Base-by-base conservation (phyloP, 2,113 vertebrate species). In the Herpetotheres cachinnans region DNA sequence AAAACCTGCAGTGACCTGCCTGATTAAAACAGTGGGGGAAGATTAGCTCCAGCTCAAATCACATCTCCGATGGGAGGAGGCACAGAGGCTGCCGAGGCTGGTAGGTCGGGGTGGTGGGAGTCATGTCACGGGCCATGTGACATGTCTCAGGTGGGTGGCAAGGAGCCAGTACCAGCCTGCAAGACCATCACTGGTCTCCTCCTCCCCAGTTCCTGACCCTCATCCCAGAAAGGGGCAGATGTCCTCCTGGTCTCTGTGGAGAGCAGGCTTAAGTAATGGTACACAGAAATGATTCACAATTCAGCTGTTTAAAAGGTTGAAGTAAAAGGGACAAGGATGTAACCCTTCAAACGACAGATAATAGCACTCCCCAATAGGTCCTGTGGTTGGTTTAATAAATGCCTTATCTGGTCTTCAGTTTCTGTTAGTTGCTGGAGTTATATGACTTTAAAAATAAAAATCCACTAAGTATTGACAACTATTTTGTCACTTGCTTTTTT, bases 91-190 rank as follows among this genome's bases (percentile, higher is more conserved):
- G 38, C 32, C 11, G 7, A 83, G 46, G 8, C 72, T 66, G n/a
- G 29, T 18, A 2, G 0, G 4, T 19, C 1, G 0, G 18, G 32
- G 21, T 32, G 25, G 11, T 34, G 29, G 55, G 32, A 84, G 32
- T 72, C 69, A 55, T 1, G 1, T 55, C 11, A 0, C 16, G 61
- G 22, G 2, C 19, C 66, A 32, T 59, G 29, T n/a, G n/a, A n/a
- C n/a, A n/a, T n/a, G 20, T 80, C 63, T 73, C 7, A 3, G 42
- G 22, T 54, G 38, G 16, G 17, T 72, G 14, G 17, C 16, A 66
- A 19, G 50, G 16, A 86, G 15, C 22, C 46, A 70, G 32, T 22
- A 38, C 12, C 29, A 81, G 9, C 22, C 71, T 61, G 16, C 40
- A 79, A 50, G 20, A 79, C 26, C 1, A 0, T 49, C 27, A 36